A percentile compares a stretch with the other conserved stretches of the same genome.
Evolutionary conservation across 23 tunicate species (phyloP).

Genomic region (Diplosoma virens): DNA sequence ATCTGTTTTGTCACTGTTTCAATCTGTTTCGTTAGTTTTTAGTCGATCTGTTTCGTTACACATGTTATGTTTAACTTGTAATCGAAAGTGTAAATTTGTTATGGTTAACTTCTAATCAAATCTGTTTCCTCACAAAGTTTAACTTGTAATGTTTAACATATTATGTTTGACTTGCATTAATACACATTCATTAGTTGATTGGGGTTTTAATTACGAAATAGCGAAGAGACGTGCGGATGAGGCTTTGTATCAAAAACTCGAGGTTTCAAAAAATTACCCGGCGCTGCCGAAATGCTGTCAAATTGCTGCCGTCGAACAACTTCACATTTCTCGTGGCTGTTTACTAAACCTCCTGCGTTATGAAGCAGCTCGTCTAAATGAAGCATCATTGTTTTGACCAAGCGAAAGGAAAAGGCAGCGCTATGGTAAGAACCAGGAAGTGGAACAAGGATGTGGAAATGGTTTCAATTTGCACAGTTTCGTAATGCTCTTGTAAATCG

Average conservation of each 20-base stretch:
- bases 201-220: background rate
- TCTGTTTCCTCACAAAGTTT: too few relatives aligned
- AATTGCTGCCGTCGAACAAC: background rate
- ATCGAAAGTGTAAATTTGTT: background rate
- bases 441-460: too few relatives aligned
- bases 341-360: background rate
- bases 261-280: background rate
- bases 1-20: too few relatives aligned
- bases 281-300: background rate
- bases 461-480: too few relatives aligned
- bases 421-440: too few relatives aligned
- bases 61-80: background rate
- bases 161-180: background rate
- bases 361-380: background rate
- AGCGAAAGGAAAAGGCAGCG: too few relatives aligned
- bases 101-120: background rate
- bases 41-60: background rate
- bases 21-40: background rate
- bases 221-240: background rate
- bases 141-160: background rate
- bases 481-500: constrained; percentile 9
- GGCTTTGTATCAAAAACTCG: background rate
- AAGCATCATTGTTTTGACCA: background rate
- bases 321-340: background rate
- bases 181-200: background rate